These are phyloP conservation scores for Parauchenoglanis punctatus DNA, from an alignment of 2,797 vertebrate species.

Conservation along the genomic window DNA sequence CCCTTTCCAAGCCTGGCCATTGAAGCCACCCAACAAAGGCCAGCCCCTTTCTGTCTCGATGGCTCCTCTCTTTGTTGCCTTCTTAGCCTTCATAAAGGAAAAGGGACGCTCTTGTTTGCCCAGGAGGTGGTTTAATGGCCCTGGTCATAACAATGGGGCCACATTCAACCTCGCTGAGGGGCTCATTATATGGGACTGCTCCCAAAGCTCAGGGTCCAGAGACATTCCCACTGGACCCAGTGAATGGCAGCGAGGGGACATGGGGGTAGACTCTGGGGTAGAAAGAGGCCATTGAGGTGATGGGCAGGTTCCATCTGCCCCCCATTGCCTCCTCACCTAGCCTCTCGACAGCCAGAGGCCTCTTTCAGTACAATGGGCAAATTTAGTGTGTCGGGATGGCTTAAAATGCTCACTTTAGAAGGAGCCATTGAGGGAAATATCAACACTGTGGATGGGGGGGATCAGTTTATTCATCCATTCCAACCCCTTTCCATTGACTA, in stretches of 20 bases:
- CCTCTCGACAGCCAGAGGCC: constrained; percentile 83
- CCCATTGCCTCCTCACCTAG: constrained; percentile 91
- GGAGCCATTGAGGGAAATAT: constrained; percentile 82
- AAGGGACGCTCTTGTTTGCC: constrained; percentile 92
- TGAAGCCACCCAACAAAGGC: constrained; percentile 92
- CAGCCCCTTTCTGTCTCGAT: constrained; percentile 88
- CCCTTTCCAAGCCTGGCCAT: constrained; percentile 87
- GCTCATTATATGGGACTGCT: constrained; percentile 88
- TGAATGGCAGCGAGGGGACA: constrained; percentile 83
- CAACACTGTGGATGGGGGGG: constrained; percentile 74
- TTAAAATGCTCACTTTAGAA: constrained; percentile 84
- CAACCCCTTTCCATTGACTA: constrained; percentile 79
- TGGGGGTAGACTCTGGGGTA: constrained; percentile 72
- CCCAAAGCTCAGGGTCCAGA: constrained; percentile 84
- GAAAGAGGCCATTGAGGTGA: constrained; percentile 88
- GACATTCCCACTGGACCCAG: constrained; percentile 88
- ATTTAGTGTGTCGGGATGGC: constrained; percentile 82
- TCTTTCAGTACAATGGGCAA: constrained; percentile 83
- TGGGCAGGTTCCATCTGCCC: constrained; percentile 95
- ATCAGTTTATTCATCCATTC: constrained; percentile 77
- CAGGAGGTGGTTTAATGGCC: constrained; percentile 95
- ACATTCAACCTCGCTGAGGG: constrained; percentile 85
- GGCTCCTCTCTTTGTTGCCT: constrained; percentile 88
- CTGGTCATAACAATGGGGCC: constrained; percentile 86
- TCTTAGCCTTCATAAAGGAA: constrained; percentile 89